These are phyloP conservation scores for Ellobium chinense DNA, from an alignment of 2,888 invertebrate species.

Conservation along the genomic window DNA sequence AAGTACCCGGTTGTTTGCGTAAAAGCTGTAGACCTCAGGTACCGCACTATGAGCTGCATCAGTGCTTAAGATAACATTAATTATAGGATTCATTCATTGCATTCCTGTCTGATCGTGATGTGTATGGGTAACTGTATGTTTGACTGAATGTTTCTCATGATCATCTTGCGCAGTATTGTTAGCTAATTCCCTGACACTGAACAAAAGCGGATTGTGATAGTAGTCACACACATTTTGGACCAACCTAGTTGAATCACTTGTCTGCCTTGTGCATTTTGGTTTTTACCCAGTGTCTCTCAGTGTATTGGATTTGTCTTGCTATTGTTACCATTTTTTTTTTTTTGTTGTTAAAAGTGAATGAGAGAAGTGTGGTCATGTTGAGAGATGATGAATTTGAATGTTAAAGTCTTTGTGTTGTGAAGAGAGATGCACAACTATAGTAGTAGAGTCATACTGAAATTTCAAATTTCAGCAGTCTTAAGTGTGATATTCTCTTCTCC, in stretches of 20 bases:
- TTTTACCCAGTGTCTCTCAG: no score
- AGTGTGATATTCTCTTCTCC: no score
- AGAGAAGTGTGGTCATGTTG: no score
- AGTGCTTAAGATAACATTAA: no score
- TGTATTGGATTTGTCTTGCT: no score
- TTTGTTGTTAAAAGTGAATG: no score
- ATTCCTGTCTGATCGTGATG: constrained; percentile 34
- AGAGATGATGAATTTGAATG: no score
- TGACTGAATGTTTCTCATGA: neutral
- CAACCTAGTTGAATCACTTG: neutral
- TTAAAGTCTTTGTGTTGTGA: no score
- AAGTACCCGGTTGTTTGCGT: constrained; percentile 13
- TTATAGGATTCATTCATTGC: constrained; percentile 16
- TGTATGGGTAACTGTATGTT: neutral
- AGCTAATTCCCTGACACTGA: neutral
- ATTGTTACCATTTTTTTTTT: no score
- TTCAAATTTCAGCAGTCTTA: no score
- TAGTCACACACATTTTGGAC: neutral
- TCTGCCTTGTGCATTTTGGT: neutral
- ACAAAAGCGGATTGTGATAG: constrained; percentile 19
- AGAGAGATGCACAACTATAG: no score
- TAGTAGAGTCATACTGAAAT: no score
- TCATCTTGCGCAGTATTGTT: constrained; percentile 26
- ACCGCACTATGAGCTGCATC: neutral
- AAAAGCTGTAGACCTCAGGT: neutral